Evolutionary conservation across 2,797 vertebrate species (phyloP).

Genomic region (Ceyx erithaca): DNA sequence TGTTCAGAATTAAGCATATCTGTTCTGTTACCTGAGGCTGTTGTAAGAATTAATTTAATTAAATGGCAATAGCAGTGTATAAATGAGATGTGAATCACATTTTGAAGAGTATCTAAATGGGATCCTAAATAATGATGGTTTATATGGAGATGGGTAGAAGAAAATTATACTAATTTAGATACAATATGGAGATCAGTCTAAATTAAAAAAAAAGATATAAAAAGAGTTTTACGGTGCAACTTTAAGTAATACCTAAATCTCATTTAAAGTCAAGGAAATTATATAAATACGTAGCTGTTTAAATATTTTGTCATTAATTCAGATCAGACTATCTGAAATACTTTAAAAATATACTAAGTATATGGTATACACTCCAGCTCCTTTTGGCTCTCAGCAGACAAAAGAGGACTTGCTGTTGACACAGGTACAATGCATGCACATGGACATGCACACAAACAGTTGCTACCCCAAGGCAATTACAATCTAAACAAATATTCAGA

Average conservation of each 20-base stretch:
- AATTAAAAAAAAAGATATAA: not conserved
- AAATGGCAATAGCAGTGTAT: not conserved
- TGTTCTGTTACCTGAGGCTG: conserved; percentile 12
- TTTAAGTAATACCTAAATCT: not conserved
- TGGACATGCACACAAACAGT: rapidly evolving
- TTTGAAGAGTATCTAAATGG: not conserved
- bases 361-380: not conserved
- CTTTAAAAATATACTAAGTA: not conserved
- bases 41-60: conserved; percentile 26
- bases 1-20: not conserved
- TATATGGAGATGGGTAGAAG: not conserved
- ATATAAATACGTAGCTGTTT: not conserved
- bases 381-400: not conserved
- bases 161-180: conserved; percentile 8
- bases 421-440: not conserved
- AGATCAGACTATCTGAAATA: not conserved
- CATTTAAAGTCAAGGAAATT: not conserved
- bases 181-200: not conserved
- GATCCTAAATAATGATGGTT: not conserved
- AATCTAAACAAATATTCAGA: not conserved
- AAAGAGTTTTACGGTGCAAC: not conserved
- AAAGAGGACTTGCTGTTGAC: not conserved
- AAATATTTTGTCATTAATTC: not conserved
- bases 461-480: not conserved
- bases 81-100: conserved; percentile 19